Evolutionary conservation across 2,113 vertebrate species (phyloP), one percentile per base, ranked within the genome.

Genomic region (Boulengeromyrus knoepffleri): DNA sequence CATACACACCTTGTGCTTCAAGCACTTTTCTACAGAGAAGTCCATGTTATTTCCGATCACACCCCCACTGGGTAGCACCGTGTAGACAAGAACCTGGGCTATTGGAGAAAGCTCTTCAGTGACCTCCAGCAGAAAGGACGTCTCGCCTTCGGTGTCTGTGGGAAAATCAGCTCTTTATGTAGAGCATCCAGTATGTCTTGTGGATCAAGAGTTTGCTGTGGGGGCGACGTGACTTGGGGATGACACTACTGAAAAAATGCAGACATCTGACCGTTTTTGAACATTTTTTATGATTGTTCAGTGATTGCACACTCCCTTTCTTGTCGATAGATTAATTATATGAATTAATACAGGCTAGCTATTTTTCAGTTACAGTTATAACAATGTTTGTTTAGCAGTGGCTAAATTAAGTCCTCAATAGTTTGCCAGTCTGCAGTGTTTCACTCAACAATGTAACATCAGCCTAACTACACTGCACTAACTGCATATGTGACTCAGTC

Each of bases 1-100:
- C 46, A 50, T 17, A 87, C n/a, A 36, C 19, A 98, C 97, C 97
- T 97, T 95, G 92, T 98, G 96, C 89, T 84, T 93, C 91, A 98
- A 98, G 91, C 97, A 98, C 52, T 97, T 95, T n/a, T 97, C 92
- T 0, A 93, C 93, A 3, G 24, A 7, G 90, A 98, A 95, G 24
- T 90, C 92, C 31, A 91, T 92, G 31, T 92, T 97, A 70, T 96
- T 93, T 10, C 97, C 97, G 5, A 97, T 92, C 85, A 98, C 93
- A 5, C 94, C 95, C 46, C 95, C 93, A 21, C 70, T 93, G 62
- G 96, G 96, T 83, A 98, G 96, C 17, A 98, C 49, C 0, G 94
- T 93, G 39, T 97, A 98, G 1, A 94, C 91, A n/a, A 99, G 85
- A 39, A 98, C 1, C 45, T 93, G 92, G 50, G 96, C n/a, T 0